Evolutionary conservation across 2,888 invertebrate species (phyloP).

Genomic region (Andrena dorsata): DNA sequence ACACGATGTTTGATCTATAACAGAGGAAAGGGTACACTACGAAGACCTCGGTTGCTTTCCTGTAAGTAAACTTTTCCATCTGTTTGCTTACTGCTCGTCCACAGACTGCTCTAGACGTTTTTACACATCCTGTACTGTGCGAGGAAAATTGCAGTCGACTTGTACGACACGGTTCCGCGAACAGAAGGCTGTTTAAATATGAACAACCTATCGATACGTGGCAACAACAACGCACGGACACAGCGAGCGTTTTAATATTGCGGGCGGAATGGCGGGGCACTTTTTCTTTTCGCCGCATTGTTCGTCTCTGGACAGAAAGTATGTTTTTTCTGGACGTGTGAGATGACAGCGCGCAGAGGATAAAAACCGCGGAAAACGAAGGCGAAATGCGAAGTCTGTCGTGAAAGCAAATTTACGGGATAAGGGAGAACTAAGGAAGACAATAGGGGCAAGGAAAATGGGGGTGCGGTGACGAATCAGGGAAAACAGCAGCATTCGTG

Average conservation of each 20-base stretch:
- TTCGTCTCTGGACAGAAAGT: neutral
- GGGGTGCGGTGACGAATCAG: neutral
- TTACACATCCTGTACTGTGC: no score
- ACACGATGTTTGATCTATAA: no score
- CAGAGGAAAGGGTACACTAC: no score
- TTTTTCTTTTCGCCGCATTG: neutral
- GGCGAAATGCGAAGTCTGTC: neutral
- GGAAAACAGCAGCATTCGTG: neutral
- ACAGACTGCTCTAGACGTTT: no score
- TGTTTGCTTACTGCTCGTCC: no score
- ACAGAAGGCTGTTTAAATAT: neutral
- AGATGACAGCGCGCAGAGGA: neutral
- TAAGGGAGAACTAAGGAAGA: neutral
- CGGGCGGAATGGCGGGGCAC: neutral
- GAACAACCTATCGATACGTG: neutral
- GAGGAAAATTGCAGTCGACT: no score
- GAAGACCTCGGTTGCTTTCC: no score
- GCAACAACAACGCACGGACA: neutral
- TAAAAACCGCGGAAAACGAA: neutral
- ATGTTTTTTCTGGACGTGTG: neutral
- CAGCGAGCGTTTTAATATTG: conserved; percentile 1
- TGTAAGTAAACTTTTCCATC: no score
- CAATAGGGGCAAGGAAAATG: neutral
- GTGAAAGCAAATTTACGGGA: conserved; percentile 8
- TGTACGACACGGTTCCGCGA: neutral